These are phyloP conservation scores for Callimorpha dominula DNA, from an alignment of 2,888 invertebrate genomes.

Conservation along the genomic window DNA sequence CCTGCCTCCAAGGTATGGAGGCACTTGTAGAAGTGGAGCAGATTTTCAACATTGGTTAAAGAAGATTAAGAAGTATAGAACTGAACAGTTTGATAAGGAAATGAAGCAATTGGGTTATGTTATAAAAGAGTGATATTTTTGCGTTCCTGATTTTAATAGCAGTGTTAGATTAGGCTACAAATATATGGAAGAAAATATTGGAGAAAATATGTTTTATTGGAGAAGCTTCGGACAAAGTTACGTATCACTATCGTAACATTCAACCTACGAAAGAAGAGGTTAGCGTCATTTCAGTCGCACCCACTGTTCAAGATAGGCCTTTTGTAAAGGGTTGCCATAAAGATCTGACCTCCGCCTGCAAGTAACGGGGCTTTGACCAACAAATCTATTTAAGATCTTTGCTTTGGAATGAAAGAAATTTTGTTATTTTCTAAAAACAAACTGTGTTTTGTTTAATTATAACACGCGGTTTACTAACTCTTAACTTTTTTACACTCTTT, in stretches of 20 bases:
- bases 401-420: not conserved
- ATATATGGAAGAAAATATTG: not conserved
- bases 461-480: not conserved
- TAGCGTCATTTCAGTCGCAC: not conserved
- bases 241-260: too few species aligned
- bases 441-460: too few species aligned
- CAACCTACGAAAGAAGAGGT: not conserved
- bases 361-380: not conserved
- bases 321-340: not conserved
- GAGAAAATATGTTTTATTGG: not conserved
- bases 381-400: not conserved
- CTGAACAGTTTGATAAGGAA: slow-evolving; percentile 86
- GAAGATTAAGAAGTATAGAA: slow-evolving; percentile 83
- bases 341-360: not conserved
- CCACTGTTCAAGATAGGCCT: not conserved
- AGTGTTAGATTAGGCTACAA: not conserved
- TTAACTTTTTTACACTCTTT: not conserved
- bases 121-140: slow-evolving; percentile 72
- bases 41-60: slow-evolving; percentile 86
- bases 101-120: slow-evolving; percentile 88
- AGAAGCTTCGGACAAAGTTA: too few species aligned
- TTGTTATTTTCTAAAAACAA: not conserved
- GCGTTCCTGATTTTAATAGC: not conserved
- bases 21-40: slow-evolving; percentile 85
- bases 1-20: slow-evolving; percentile 73